These are phyloP conservation scores for Dasyurus viverrinus DNA, from an alignment of 2,113 vertebrate species.

Conservation along the genomic window DNA sequence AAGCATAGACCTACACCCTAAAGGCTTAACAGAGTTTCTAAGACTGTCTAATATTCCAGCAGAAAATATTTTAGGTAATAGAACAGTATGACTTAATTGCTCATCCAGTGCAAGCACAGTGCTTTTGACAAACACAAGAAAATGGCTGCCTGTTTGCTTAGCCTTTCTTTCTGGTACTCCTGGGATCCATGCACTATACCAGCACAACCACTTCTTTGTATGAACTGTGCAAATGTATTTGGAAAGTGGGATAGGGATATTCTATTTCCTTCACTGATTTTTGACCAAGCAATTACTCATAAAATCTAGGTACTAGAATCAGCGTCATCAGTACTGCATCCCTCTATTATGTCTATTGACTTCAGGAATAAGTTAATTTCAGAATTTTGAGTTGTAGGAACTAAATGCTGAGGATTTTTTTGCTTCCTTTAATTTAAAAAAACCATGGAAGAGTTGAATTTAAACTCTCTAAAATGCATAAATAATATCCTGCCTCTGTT, in stretches of 20 bases:
- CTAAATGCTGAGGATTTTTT: conserved; percentile 1
- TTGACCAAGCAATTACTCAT: not conserved
- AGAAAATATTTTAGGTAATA: not conserved
- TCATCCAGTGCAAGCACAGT: conserved; percentile 41
- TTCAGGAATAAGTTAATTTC: conserved; percentile 22
- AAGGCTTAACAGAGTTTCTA: not conserved
- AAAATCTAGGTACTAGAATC: not conserved
- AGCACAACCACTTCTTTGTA: not conserved
- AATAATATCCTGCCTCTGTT: not conserved
- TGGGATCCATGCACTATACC: not conserved
- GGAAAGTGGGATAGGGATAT: not conserved
- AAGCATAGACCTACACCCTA: not conserved
- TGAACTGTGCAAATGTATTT: not conserved
- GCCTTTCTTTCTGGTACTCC: conserved; percentile 7
- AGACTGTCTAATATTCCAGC: conserved; percentile 25
- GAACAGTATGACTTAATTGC: conserved; percentile 24
- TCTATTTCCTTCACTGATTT: not conserved
- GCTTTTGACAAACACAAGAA: conserved; percentile 43
- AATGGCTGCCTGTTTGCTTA: conserved; percentile 14
- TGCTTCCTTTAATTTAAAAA: not conserved
- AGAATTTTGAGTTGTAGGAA: conserved; percentile 27
- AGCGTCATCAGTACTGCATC: not conserved
- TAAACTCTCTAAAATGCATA: not conserved
- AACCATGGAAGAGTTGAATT: not conserved
- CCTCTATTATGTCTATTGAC: not conserved